Conservation (phyloP, 2,113 vertebrate genomes). For the Dermatemys mawii region DNA sequence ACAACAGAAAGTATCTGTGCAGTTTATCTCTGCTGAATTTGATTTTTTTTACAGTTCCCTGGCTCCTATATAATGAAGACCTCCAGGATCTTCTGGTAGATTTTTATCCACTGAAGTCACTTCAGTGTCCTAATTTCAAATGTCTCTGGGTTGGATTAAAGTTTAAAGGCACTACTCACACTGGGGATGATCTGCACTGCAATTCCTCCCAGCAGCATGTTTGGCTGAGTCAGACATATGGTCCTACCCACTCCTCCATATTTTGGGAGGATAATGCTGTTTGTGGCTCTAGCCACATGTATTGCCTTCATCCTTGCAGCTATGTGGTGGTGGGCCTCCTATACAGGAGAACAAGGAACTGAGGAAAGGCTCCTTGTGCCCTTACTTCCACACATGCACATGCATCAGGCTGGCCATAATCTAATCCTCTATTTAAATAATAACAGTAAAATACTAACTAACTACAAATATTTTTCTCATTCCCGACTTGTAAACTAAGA, state of each 20-base stretch:
- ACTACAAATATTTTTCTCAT: background rate
- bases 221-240: background rate
- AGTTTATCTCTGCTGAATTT: conserved; percentile 59
- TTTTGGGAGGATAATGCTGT: background rate
- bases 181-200: background rate
- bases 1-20: conserved; percentile 26
- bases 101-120: conserved; percentile 51
- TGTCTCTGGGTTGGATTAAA: background rate
- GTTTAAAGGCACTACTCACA: background rate
- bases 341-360: background rate
- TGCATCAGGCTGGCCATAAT: background rate
- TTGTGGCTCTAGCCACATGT: background rate
- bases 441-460: fast-evolving
- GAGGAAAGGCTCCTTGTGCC: fast-evolving
- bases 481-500: background rate
- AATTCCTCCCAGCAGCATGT: background rate
- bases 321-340: background rate
- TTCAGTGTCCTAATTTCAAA: conserved; percentile 14
- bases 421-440: fast-evolving
- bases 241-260: background rate
- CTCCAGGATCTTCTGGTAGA: background rate
- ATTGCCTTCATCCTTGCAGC: fast-evolving
- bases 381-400: background rate
- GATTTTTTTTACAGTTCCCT: conserved; percentile 46
- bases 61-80: conserved; percentile 21